Conservation (phyloP, 2,888 invertebrate species). For the Labia minor region DNA sequence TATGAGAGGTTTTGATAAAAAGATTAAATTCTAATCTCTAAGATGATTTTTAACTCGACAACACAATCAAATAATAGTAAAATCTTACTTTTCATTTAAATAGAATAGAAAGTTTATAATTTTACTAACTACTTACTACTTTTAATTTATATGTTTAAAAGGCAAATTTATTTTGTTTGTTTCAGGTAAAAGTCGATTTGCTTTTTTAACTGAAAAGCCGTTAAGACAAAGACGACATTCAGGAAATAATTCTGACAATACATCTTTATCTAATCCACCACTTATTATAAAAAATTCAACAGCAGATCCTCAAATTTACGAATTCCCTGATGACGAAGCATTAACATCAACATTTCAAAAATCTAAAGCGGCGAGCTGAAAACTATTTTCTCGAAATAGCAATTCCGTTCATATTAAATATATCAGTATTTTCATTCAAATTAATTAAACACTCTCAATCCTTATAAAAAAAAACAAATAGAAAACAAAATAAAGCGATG, state of each 20-base stretch:
- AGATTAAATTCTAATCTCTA: too few species aligned
- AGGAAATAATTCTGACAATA: background rate
- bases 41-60: too few species aligned
- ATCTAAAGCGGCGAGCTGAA: background rate
- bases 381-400: background rate
- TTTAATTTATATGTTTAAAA: too few species aligned
- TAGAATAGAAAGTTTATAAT: too few species aligned
- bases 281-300: background rate
- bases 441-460: background rate
- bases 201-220: background rate
- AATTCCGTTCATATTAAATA: background rate
- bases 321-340: background rate
- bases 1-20: too few species aligned
- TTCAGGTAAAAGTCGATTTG: background rate
- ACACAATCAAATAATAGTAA: too few species aligned
- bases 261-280: background rate
- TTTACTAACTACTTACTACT: too few species aligned
- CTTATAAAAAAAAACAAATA: background rate
- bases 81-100: too few species aligned
- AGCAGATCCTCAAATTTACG: background rate
- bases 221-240: background rate
- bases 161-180: background rate
- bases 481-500: background rate
- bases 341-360: background rate
- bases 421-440: background rate